Base-by-base conservation (phyloP, 2,113 vertebrate species). In the Kobus ellipsiprymnus region DNA sequence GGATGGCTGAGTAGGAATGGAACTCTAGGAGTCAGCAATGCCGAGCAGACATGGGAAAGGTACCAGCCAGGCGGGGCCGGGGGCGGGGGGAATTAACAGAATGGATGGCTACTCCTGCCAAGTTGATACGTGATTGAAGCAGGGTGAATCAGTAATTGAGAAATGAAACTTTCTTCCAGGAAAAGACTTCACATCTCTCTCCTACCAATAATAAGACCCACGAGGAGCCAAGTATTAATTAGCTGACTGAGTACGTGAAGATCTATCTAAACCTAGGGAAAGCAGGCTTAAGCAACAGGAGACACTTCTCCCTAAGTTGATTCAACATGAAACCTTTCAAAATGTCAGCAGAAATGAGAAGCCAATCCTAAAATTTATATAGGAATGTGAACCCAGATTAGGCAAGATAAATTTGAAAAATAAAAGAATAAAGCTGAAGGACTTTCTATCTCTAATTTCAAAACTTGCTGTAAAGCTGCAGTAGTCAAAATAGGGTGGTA, bases 101-200 rank as follows among this genome's bases (percentile, higher is more conserved):
- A 93, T 62, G 44, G 6, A 54, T 10, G n/a, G 16, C 12, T 44
- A 27, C n/a, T n/a, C 11, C 23, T 95, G 74, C 87, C 93, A 97
- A 93, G 57, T 64, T 52, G 90, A 7, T 59, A 44, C 19, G 23
- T 71, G 21, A 80, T 13, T 86, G 36, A 93, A 96, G 25, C 21
- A 67, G 60, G 27, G 17, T 91, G 74, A 92, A 40, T 94, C 71
- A 90, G 74, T 87, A 93, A 93, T 36, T 93, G 80, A 74, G 92
- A 97, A n/a, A 60, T 54, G 52, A 78, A 80, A 83, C 16, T 55
- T 96, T 95, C 82, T 97, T 95, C 94, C 95, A 97, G 83, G 93
- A 94, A 98, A 94, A 97, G 17, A 71, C 83, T 78, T 91, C 23
- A 83, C 25, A 25, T 94, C 46, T 94, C 54, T 89, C 8, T 71